Percentiles rank a stretch among this genome's conserved stretches.
Conservation (phyloP, 2,113 vertebrate genomes). For the Poeciliopsis occidentalis region DNA sequence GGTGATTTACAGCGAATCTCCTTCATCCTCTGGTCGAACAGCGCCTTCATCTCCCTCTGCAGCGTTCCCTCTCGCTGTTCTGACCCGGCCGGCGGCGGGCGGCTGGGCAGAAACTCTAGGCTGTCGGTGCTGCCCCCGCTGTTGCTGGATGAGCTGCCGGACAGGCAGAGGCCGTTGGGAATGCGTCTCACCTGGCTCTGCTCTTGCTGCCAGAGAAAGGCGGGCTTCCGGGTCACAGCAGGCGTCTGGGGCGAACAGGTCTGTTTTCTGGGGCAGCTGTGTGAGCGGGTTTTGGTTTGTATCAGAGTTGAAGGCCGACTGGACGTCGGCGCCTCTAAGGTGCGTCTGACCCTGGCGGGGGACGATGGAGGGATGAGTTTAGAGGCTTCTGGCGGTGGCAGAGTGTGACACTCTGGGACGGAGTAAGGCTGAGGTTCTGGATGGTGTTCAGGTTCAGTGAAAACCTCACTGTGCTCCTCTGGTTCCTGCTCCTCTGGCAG, state of each 20-base stretch:
- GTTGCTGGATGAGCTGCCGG: slow-evolving; percentile 85
- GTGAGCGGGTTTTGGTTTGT: slow-evolving; percentile 53
- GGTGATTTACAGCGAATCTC: slow-evolving; percentile 93
- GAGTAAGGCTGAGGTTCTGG: slow-evolving; percentile 22
- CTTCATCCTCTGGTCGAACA: slow-evolving; percentile 92
- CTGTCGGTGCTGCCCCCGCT: slow-evolving; percentile 82
- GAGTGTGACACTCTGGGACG: slow-evolving; percentile 5
- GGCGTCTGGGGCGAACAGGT: slow-evolving; percentile 69
- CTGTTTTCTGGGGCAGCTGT: slow-evolving; percentile 73
- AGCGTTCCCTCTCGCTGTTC: slow-evolving; percentile 86
- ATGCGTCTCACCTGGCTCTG: slow-evolving; percentile 74
- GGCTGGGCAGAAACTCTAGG: slow-evolving; percentile 77
- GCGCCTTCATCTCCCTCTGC: slow-evolving; percentile 94
- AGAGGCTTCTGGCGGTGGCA: slow-evolving; percentile 25
- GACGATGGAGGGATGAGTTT: slow-evolving; percentile 62
- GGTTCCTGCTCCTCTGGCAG: slow-evolving; percentile 22
- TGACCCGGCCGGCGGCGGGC: slow-evolving; percentile 68
- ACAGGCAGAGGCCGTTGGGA: slow-evolving; percentile 77
- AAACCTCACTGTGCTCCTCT: slow-evolving; percentile 13
- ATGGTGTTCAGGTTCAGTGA: slow-evolving; percentile 18
- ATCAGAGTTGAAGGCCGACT: slow-evolving; percentile 10
- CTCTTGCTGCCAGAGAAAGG: slow-evolving; percentile 69
- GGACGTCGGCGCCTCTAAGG: slow-evolving; percentile 50
- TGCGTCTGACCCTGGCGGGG: slow-evolving; percentile 64
- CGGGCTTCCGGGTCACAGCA: slow-evolving; percentile 63